Conservation (phyloP, 2,113 vertebrate genomes). For the Eubucco bourcierii region DNA sequence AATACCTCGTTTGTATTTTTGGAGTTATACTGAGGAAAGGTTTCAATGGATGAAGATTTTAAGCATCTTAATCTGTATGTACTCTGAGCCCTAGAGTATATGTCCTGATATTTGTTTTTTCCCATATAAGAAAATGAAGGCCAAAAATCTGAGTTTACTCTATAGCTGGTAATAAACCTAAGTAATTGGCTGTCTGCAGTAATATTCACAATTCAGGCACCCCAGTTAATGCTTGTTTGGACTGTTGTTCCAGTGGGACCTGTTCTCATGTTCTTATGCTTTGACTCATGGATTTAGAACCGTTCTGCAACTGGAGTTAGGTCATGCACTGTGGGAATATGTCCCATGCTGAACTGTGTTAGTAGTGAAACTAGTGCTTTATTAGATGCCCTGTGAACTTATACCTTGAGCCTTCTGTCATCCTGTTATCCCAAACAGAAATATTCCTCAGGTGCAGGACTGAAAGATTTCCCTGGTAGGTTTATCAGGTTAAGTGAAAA, state of each 20-base stretch:
- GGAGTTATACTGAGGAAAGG: background rate
- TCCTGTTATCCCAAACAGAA: background rate
- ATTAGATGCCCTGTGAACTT: background rate
- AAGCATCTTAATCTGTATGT: background rate
- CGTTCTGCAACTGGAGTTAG: background rate
- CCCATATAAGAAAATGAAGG: background rate
- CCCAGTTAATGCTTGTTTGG: background rate
- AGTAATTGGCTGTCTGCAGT: background rate
- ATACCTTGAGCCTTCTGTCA: background rate
- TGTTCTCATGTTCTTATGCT: background rate
- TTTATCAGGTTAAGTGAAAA: background rate
- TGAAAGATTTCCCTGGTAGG: background rate
- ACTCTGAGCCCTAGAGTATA: background rate
- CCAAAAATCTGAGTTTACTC: background rate
- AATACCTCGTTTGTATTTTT: background rate
- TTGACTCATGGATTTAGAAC: background rate
- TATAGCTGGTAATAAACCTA: background rate
- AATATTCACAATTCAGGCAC: background rate
- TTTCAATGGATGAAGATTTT: background rate
- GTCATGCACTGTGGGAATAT: background rate
- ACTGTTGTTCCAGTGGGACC: background rate
- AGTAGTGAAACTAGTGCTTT: background rate
- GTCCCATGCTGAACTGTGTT: background rate
- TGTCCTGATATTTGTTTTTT: background rate
- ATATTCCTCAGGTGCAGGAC: background rate